A percentile compares a stretch with the other conserved stretches of the same genome.
phyloP scores from a whole-genome alignment of 2,797 vertebrate species.

The Rhincodon typus region DNA sequence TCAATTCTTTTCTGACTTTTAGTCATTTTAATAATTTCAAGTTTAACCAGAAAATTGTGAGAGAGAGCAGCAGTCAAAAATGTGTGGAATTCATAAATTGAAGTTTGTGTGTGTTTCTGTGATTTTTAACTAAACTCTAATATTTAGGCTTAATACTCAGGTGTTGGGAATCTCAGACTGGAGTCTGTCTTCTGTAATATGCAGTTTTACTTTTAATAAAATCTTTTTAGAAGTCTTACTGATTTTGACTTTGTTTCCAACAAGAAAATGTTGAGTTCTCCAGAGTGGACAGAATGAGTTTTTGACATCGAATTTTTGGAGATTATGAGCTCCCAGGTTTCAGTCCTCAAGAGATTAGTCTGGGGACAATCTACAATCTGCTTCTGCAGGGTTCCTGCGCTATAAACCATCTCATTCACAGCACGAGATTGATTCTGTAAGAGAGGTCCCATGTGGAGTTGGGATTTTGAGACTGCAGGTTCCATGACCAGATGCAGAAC shows the following conservation, averaged over 20 bases:
- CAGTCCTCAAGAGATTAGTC: not conserved
- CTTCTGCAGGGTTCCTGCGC: too few relatives aligned
- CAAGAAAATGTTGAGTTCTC: too few relatives aligned
- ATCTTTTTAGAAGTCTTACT: not conserved
- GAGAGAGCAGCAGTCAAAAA: not conserved
- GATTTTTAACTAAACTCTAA: not conserved
- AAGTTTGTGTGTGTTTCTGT: not conserved
- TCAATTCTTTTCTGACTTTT: not conserved
- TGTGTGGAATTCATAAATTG: not conserved
- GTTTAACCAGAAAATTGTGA: not conserved
- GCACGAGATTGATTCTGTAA: too few relatives aligned
- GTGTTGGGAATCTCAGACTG: not conserved
- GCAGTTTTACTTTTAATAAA: not conserved
- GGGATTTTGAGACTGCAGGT: too few relatives aligned
- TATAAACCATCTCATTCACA: too few relatives aligned
- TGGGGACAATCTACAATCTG: not conserved
- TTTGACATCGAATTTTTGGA: not conserved
- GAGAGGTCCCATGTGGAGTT: too few relatives aligned
- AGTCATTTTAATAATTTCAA: not conserved
- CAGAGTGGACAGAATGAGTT: too few relatives aligned
- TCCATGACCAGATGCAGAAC: too few relatives aligned
- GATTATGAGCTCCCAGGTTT: not conserved
- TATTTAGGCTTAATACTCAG: not conserved
- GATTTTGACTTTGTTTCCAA: not conserved
- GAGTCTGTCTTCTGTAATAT: not conserved